A percentile compares a stretch with the other conserved stretches of the same genome.
These are phyloP conservation scores for Ataeniobius toweri DNA, from an alignment of 2,797 vertebrate species.

Conservation along the genomic window DNA sequence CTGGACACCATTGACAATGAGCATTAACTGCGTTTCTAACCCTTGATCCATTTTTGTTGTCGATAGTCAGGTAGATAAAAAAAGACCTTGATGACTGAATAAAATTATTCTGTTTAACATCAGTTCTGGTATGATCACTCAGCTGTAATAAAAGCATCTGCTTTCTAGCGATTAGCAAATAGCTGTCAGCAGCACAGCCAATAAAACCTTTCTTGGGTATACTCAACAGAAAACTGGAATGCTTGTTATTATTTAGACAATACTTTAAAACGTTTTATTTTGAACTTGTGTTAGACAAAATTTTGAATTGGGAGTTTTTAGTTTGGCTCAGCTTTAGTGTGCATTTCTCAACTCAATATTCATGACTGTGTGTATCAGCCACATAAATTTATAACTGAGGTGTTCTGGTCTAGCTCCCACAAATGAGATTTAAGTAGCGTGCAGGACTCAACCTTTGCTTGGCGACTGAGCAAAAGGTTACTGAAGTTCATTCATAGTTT, in stretches of 20 bases:
- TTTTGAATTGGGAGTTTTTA: not conserved
- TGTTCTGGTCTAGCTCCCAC: constrained; percentile 51
- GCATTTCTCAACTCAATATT: constrained; percentile 28
- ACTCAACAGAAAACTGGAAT: not conserved
- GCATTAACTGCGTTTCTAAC: constrained; percentile 68
- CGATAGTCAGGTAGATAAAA: constrained; percentile 61
- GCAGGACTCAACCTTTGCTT: constrained; percentile 61
- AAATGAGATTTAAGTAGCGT: constrained; percentile 56
- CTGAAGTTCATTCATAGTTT: constrained; percentile 29
- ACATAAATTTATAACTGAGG: constrained; percentile 60
- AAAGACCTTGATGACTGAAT: constrained; percentile 36
- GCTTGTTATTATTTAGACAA: not conserved
- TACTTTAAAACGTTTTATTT: not conserved
- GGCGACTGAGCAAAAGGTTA: constrained; percentile 56
- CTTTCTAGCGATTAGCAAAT: not conserved
- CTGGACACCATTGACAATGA: constrained; percentile 72
- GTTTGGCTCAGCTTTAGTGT: not conserved
- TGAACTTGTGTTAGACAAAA: not conserved
- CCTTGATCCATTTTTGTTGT: constrained; percentile 62
- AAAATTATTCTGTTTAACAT: constrained; percentile 35
- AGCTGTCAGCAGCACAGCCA: not conserved
- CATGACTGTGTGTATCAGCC: constrained; percentile 28
- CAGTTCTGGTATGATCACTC: constrained; percentile 50
- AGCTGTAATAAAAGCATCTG: constrained; percentile 19
- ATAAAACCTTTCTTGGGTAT: not conserved